These are phyloP conservation scores for Chrysolina haemoptera DNA, from an alignment of 2,888 invertebrate species.

Conservation along the genomic window DNA sequence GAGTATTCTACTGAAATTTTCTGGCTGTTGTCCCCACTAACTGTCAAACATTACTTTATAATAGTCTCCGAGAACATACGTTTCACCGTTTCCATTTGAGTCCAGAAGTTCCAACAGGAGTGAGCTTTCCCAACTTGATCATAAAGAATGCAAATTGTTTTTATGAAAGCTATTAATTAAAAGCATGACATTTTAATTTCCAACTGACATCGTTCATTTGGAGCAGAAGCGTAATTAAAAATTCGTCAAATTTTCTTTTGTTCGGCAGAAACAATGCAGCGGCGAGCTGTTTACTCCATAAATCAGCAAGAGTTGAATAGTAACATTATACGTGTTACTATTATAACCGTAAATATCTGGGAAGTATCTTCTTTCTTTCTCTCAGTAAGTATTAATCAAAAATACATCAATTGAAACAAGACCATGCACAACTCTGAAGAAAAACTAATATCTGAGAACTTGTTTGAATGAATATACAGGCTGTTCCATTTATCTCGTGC, in stretches of 20 bases:
- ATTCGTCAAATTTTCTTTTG: constrained; percentile 39
- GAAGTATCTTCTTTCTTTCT: no score
- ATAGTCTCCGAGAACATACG: not conserved
- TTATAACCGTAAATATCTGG: not conserved
- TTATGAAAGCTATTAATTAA: constrained; percentile 41
- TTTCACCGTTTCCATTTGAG: not conserved
- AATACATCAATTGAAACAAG: no score
- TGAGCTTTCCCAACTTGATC: constrained; percentile 1
- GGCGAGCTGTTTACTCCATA: not conserved
- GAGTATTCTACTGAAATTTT: not conserved
- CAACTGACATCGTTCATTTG: constrained; percentile 39
- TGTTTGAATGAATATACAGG: no score
- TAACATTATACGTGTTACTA: not conserved
- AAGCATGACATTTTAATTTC: constrained; percentile 44
- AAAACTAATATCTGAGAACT: no score
- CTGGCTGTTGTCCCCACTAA: not conserved
- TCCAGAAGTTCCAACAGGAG: not conserved
- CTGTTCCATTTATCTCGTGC: no score
- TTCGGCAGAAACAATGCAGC: constrained; percentile 26
- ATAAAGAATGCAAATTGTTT: constrained; percentile 35
- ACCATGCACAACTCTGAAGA: no score
- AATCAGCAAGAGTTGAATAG: not conserved
- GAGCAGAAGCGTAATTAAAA: constrained; percentile 40
- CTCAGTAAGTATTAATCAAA: no score
- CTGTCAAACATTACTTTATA: constrained; percentile 11